These are phyloP conservation scores for Menidia menidia DNA, from an alignment of 2,797 vertebrate genomes.

Conservation along the genomic window DNA sequence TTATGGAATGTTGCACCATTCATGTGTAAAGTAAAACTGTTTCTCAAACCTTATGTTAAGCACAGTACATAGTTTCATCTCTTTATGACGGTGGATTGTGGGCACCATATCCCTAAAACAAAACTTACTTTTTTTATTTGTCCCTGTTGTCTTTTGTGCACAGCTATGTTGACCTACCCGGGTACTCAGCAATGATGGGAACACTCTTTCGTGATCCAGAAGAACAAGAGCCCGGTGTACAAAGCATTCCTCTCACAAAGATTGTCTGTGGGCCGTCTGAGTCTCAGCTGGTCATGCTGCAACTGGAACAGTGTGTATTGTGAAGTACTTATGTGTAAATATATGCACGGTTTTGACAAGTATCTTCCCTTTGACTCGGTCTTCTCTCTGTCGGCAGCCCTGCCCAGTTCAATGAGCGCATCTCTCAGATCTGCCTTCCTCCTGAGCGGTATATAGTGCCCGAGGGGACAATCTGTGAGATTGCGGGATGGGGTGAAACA, in stretches of 20 bases:
- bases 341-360: conserved; percentile 7
- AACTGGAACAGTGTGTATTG: conserved; percentile 86
- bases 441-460: conserved; percentile 92
- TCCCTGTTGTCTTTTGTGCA: conserved; percentile 8
- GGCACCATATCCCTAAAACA: neutral
- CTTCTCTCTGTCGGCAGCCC: conserved; percentile 76
- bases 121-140: neutral
- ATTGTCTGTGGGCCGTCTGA: conserved; percentile 92
- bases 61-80: no score
- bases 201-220: conserved; percentile 88
- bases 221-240: conserved; percentile 84
- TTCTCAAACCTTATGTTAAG: no score
- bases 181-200: conserved; percentile 92
- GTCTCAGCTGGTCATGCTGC: conserved; percentile 94
- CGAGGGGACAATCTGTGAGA: conserved; percentile 88
- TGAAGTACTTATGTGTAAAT: neutral
- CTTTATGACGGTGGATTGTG: neutral
- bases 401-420: conserved; percentile 85
- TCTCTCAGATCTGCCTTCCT: conserved; percentile 95
- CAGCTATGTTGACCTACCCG: conserved; percentile 88
- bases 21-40: no score
- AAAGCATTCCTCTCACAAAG: conserved; percentile 86
- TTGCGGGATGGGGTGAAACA: conserved; percentile 95
- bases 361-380: conserved; percentile 26
- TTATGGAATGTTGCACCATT: no score